Evolutionary conservation across 2,113 vertebrate genomes (phyloP).

Genomic region (Gracilinanus agilis): DNA sequence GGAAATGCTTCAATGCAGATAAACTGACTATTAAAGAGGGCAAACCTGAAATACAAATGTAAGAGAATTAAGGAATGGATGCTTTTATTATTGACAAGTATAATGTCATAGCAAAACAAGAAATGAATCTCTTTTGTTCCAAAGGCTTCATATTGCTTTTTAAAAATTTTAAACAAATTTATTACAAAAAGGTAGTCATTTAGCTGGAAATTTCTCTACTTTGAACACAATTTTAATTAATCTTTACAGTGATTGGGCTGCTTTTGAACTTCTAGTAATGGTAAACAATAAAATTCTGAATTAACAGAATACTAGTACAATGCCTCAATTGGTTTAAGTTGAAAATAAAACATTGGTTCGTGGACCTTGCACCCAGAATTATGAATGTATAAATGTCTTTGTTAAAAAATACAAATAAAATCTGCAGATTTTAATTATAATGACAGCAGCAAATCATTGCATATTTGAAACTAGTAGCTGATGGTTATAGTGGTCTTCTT

Average conservation of each 20-base stretch:
- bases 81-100: neutral
- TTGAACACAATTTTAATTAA: slow-evolving; percentile 81
- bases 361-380: slow-evolving; percentile 86
- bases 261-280: slow-evolving; percentile 77
- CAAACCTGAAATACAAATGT: neutral
- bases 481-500: slow-evolving; percentile 84
- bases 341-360: slow-evolving; percentile 81
- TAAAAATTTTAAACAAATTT: slow-evolving; percentile 85
- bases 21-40: neutral
- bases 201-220: slow-evolving; percentile 84
- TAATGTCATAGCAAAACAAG: neutral
- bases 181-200: slow-evolving; percentile 88
- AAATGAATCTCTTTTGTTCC: neutral
- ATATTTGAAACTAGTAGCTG: slow-evolving; percentile 84
- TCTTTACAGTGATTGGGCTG: slow-evolving; percentile 81
- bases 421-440: slow-evolving; percentile 92
- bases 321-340: slow-evolving; percentile 83
- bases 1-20: neutral
- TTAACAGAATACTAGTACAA: slow-evolving; percentile 79
- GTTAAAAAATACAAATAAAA: slow-evolving; percentile 89
- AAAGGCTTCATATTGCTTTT: neutral
- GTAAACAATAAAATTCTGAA: slow-evolving; percentile 84
- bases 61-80: neutral
- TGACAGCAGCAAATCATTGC: slow-evolving; percentile 86
- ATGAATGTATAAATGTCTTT: slow-evolving; percentile 92